A percentile compares a stretch with the other conserved stretches of the same genome.
phyloP scores from a whole-genome alignment of 1,140 invertebrate species.

The Olivierus martensii region DNA sequence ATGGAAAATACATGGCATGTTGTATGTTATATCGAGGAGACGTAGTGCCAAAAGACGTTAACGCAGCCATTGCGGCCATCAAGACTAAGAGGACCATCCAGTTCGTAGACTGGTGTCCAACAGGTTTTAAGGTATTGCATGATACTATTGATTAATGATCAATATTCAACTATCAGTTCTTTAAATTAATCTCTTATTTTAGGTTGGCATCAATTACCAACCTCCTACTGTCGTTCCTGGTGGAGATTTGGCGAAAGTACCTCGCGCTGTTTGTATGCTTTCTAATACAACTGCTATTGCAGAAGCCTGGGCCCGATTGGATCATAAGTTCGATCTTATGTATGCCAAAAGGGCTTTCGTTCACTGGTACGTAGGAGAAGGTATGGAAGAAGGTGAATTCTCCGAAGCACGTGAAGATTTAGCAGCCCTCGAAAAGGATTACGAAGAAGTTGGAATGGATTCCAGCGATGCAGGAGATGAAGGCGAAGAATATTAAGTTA shows the following conservation, averaged over 20 bases:
- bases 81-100: slow-evolving; percentile 56
- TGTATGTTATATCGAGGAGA: too few species aligned
- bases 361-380: slow-evolving; percentile 32
- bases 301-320: slow-evolving; percentile 47
- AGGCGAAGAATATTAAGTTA: slow-evolving; percentile 34
- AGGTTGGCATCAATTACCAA: slow-evolving; percentile 56
- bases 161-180: background rate
- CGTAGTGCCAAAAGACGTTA: too few species aligned
- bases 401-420: slow-evolving; percentile 48
- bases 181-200: background rate
- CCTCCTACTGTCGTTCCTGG: slow-evolving; percentile 68
- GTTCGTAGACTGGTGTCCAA: too few species aligned
- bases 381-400: slow-evolving; percentile 27
- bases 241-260: slow-evolving; percentile 71
- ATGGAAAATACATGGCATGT: too few species aligned
- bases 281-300: slow-evolving; percentile 53
- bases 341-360: slow-evolving; percentile 37
- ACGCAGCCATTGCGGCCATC: slow-evolving; percentile 68
- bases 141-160: slow-evolving; percentile 32
- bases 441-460: slow-evolving; percentile 51
- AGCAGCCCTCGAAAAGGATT: slow-evolving; percentile 47
- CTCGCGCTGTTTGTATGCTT: slow-evolving; percentile 68
- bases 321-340: slow-evolving; percentile 45
- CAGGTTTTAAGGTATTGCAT: too few species aligned
- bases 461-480: slow-evolving; percentile 39